These are phyloP conservation scores for Caenorhabditis japonica DNA, from an alignment of 2,888 invertebrate species.

Conservation along the genomic window DNA sequence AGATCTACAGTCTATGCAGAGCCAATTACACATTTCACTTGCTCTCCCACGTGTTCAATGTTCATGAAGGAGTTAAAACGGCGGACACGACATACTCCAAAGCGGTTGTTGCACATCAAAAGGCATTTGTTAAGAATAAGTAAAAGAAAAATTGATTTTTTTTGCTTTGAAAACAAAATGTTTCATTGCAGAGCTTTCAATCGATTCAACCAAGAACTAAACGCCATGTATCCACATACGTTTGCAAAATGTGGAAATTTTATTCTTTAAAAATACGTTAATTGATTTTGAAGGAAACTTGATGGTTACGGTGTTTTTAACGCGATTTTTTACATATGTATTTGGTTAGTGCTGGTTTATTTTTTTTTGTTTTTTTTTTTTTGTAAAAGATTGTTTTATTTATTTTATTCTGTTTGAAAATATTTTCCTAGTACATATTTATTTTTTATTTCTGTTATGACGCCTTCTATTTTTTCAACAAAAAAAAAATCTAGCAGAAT, in stretches of 20 bases:
- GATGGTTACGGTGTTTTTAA: too few relatives aligned
- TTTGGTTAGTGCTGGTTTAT: too few relatives aligned
- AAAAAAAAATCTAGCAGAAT: too few relatives aligned
- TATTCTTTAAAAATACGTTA: slow-evolving; percentile 3
- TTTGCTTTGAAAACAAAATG: too few relatives aligned
- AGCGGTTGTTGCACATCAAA: slow-evolving; percentile 50
- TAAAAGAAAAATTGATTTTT: background rate
- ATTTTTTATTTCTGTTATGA: background rate
- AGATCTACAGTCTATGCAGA: slow-evolving; percentile 60
- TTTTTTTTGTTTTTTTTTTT: too few relatives aligned
- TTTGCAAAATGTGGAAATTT: slow-evolving; percentile 54
- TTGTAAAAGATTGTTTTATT: background rate
- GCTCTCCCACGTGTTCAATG: slow-evolving; percentile 57
- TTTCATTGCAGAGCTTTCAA: slow-evolving; percentile 31
- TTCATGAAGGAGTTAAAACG: slow-evolving; percentile 57
- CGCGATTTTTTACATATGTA: too few relatives aligned
- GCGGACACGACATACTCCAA: slow-evolving; percentile 41
- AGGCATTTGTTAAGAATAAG: slow-evolving; percentile 4
- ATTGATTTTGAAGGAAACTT: background rate
- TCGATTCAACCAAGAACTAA: slow-evolving; percentile 34
- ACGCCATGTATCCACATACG: slow-evolving; percentile 51
- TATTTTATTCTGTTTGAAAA: background rate
- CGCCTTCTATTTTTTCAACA: background rate
- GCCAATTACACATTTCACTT: slow-evolving; percentile 59
- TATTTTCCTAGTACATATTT: background rate